Evolutionary conservation across 2,797 vertebrate genomes (phyloP).

Genomic region (Sternarchorhynchus goeldii): DNA sequence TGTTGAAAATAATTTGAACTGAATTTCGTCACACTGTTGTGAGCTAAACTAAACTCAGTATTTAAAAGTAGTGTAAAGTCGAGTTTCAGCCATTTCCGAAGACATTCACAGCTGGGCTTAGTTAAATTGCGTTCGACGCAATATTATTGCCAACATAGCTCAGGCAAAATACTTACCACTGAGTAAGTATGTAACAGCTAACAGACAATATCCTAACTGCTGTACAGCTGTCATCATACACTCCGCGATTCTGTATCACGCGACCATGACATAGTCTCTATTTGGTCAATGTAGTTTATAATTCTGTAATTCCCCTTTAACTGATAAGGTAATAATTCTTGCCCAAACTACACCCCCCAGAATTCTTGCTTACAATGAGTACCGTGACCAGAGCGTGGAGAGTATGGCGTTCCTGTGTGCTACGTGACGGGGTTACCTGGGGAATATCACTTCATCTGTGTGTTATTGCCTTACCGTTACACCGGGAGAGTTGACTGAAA

Average conservation of each 20-base stretch:
- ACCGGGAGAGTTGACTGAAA: conserved; percentile 44
- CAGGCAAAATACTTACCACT: no score
- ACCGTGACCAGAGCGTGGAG: conserved; percentile 64
- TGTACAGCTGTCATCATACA: conserved; percentile 1
- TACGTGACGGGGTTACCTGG: conserved; percentile 67
- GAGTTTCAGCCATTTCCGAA: no score
- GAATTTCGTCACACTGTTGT: no score
- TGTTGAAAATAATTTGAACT: no score
- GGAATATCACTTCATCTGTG: conserved; percentile 59
- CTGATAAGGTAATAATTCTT: not conserved
- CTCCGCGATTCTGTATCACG: conserved; percentile 52
- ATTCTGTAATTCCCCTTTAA: not conserved
- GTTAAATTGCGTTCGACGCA: no score
- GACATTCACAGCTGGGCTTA: no score
- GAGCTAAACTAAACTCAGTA: no score
- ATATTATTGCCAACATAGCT: no score
- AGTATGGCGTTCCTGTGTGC: conserved; percentile 68
- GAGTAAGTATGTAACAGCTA: no score
- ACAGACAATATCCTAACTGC: not conserved
- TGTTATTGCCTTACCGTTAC: conserved; percentile 55
- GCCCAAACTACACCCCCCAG: conserved; percentile 66
- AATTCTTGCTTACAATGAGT: conserved; percentile 25
- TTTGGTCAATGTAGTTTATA: conserved; percentile 68
- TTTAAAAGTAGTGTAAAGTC: no score
- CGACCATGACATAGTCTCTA: conserved; percentile 30